Percentiles rank a stretch among this genome's conserved stretches.
Conservation (phyloP, 2,797 vertebrate species). For the Pangasius larnaudii region DNA sequence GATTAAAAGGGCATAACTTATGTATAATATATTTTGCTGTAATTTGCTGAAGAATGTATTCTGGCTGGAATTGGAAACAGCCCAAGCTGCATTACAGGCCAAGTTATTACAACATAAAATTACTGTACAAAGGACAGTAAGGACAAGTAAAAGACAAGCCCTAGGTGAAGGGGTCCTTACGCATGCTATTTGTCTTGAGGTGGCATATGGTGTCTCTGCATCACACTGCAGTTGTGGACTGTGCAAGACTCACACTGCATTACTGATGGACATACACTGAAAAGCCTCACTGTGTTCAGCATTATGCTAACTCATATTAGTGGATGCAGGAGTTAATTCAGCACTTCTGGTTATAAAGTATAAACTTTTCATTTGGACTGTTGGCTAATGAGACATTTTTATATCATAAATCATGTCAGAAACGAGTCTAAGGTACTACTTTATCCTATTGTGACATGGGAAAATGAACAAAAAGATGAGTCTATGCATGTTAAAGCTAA, state of each 20-base stretch:
- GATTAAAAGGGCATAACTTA: neutral
- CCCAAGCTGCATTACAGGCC: neutral
- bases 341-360: neutral
- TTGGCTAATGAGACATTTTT: neutral
- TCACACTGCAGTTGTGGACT: conserved; percentile 17
- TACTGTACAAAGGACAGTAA: neutral
- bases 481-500: neutral
- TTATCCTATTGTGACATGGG: neutral
- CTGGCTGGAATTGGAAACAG: conserved; percentile 1
- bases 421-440: neutral
- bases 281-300: neutral
- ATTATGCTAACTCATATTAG: neutral
- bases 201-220: conserved; percentile 11
- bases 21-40: neutral
- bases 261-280: neutral
- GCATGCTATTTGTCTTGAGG: neutral
- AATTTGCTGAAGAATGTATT: neutral
- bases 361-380: neutral
- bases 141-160: neutral
- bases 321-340: neutral
- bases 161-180: neutral
- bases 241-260: neutral
- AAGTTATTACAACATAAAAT: neutral
- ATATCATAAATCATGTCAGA: neutral
- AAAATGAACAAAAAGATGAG: neutral